Evolutionary conservation across 2,797 vertebrate species (phyloP), one percentile per base, ranked within the genome.

Genomic region (Mus minutoides): DNA sequence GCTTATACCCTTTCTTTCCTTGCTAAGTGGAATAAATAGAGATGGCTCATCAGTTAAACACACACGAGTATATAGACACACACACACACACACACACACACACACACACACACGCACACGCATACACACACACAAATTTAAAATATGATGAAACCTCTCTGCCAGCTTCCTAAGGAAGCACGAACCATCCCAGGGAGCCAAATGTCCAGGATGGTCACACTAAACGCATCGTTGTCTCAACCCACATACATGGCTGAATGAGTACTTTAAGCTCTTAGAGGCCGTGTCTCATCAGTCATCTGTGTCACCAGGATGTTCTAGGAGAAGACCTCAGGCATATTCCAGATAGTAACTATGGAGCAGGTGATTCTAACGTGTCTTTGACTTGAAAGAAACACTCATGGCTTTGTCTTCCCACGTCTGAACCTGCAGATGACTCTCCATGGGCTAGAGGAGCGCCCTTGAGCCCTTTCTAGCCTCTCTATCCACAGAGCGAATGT

Each of bases 1-100:
- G 31, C 58, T 78, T 77, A 86, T 90, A 69, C 21, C 37, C 71
- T 31, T 79, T 37, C 31, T 87, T 86, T 94, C 17, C 82, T 94
- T 87, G 75, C 52, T 82, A 87, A 84, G 84, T 86, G 31, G 24
- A 95, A 60, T 43, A 10, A 56, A 5, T 26, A n/a, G 14, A 46
- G 75, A 64, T 37, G 29, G 60, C 40, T 84, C 10, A 64, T 46
- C 62, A 86, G 43, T 52, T 69, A 67, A n/a, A 62, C n/a, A 5
- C 60, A 46, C 82, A 49, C 2, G 29, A 46, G 60, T 34, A 40
- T 34, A 31, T 31, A 43, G 1, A 60, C 54, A 75, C 9, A 79
- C 21, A 73, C 11, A 76, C 40, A 73, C 69, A 73, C n/a, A 37
- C 6, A 56, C 78, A 71, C 9, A 79, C 24, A 75, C 13, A 77